phyloP scores from a whole-genome alignment of 2,797 vertebrate genomes.

The Myotis planiceps region DNA sequence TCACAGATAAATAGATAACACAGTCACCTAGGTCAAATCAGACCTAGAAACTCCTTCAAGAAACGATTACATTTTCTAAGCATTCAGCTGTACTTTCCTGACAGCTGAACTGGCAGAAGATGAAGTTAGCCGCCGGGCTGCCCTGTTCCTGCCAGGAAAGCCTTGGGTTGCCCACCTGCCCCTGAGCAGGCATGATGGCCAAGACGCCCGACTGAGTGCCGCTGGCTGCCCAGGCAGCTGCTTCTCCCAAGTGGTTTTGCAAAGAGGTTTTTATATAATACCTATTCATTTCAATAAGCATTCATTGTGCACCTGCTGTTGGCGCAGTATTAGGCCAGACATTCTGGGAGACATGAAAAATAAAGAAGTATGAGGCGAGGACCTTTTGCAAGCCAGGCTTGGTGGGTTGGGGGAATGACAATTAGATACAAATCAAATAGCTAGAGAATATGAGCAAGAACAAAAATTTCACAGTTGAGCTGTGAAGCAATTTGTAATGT shows the following conservation, averaged over 20 bases:
- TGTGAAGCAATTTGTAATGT: background rate
- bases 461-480: background rate
- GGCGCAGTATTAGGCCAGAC: background rate
- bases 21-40: background rate
- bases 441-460: background rate
- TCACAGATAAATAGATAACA: background rate
- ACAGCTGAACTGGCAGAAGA: background rate
- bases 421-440: background rate
- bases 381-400: background rate
- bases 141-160: background rate
- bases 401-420: background rate
- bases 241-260: background rate
- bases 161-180: background rate
- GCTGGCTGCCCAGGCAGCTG: background rate
- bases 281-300: constrained; percentile 14
- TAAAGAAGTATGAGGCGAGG: background rate
- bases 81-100: background rate
- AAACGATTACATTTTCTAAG: background rate
- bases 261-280: constrained; percentile 29
- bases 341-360: background rate
- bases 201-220: background rate
- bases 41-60: background rate
- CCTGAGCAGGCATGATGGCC: background rate
- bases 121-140: background rate
- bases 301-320: background rate